A percentile compares a stretch with the other conserved stretches of the same genome.
Conservation (phyloP, 2,888 invertebrate genomes). For the Mesoligia furuncula region DNA sequence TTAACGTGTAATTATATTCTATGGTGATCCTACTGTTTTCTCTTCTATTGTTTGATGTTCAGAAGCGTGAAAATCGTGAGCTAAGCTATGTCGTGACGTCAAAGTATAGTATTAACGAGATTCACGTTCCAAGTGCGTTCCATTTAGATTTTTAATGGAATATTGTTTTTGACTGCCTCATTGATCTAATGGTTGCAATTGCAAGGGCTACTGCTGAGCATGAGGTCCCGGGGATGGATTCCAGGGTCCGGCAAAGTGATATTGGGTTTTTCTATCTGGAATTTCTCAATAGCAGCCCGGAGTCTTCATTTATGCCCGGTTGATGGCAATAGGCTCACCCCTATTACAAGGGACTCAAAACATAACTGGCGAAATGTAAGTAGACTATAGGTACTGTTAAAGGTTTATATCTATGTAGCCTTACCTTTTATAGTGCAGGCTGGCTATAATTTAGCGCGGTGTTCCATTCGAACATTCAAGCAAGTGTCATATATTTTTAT, state of each 20-base stretch:
- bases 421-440: too few relatives aligned
- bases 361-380: background rate
- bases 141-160: conserved; percentile 22
- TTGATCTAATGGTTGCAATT: background rate
- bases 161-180: conserved; percentile 39
- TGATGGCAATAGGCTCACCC: background rate
- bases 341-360: background rate
- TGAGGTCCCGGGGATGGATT: background rate
- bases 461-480: too few relatives aligned
- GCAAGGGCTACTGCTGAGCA: background rate
- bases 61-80: conserved; percentile 81
- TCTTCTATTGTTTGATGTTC: conserved; percentile 86
- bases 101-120: conserved; percentile 29
- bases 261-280: background rate
- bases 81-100: conserved; percentile 59
- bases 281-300: background rate
- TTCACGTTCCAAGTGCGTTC: conserved; percentile 6
- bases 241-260: background rate
- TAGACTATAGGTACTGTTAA: background rate
- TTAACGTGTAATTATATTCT: conserved; percentile 78
- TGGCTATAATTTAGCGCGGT: too few relatives aligned
- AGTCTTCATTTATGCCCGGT: background rate
- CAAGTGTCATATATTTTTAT: too few relatives aligned
- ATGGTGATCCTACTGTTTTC: conserved; percentile 82
- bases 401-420: too few relatives aligned